Percentiles rank a stretch among this genome's conserved stretches.
Conservation (phyloP, 1,140 invertebrate genomes). For the Saccostrea glomerata region DNA sequence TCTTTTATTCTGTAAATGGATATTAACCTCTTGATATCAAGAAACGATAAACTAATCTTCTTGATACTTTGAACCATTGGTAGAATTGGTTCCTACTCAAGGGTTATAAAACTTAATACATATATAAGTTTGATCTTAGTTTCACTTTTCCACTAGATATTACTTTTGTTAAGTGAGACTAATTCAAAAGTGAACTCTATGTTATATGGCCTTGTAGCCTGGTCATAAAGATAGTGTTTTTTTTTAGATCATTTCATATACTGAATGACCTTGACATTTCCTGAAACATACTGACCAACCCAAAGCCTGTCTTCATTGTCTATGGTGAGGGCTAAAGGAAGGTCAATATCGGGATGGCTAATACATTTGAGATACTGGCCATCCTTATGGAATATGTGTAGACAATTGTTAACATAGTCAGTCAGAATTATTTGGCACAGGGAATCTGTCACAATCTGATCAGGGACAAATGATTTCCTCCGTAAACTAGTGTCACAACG, state of each 20-base stretch:
- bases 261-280: constrained; percentile 15
- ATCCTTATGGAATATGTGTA: constrained; percentile 16
- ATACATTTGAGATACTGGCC: not conserved
- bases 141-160: too few species aligned
- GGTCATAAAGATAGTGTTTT: not conserved
- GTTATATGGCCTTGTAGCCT: too few species aligned
- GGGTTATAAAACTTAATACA: too few species aligned
- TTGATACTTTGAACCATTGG: too few species aligned
- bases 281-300: constrained; percentile 14
- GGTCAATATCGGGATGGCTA: constrained; percentile 6
- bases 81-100: too few species aligned
- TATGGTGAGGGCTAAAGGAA: not conserved
- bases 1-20: too few species aligned
- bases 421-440: not conserved
- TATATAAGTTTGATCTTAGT: too few species aligned
- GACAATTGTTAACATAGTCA: not conserved
- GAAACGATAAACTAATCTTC: too few species aligned
- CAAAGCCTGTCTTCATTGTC: constrained; percentile 17
- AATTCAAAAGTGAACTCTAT: too few species aligned
- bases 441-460: constrained; percentile 4
- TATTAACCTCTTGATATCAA: too few species aligned
- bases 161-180: too few species aligned
- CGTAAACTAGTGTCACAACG: not conserved
- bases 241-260: not conserved
- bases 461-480: constrained; percentile 11